A percentile compares a stretch with the other conserved stretches of the same genome.
phyloP scores from a whole-genome alignment of 1,140 invertebrate species.

The Cephus cinctus region DNA sequence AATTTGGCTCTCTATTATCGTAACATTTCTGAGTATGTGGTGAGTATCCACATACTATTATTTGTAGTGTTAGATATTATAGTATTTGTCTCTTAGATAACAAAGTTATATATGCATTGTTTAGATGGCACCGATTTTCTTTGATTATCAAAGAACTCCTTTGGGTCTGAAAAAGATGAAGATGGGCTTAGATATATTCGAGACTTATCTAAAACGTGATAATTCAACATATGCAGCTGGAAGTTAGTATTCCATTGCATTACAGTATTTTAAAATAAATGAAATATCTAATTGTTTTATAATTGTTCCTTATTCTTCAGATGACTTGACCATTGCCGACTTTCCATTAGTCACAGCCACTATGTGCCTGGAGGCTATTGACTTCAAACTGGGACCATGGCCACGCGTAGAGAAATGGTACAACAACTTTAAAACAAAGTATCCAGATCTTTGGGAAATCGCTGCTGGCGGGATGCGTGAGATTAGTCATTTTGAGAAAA shows the following conservation, averaged over 20 bases:
- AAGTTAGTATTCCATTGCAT: conserved; percentile 37
- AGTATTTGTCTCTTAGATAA: conserved; percentile 12
- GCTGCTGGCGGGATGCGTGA: conserved; percentile 66
- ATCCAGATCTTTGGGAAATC: conserved; percentile 69
- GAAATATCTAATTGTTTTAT: too few species aligned
- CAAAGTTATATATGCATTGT: conserved; percentile 19
- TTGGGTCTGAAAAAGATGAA: conserved; percentile 65
- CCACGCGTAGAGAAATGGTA: conserved; percentile 65
- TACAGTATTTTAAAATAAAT: conserved; percentile 3
- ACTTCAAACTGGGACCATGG: conserved; percentile 60
- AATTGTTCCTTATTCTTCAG: conserved; percentile 27
- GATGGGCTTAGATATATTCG: conserved; percentile 66
- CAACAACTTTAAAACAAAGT: conserved; percentile 63
- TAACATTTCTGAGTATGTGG: conserved; percentile 65
- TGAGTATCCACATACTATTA: conserved; percentile 45
- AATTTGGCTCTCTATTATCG: conserved; percentile 74
- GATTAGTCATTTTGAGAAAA: conserved; percentile 63
- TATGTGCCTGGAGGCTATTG: conserved; percentile 70
- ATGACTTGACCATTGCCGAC: conserved; percentile 73
- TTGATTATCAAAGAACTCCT: conserved; percentile 67
- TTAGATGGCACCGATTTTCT: conserved; percentile 71
- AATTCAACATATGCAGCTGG: conserved; percentile 66
- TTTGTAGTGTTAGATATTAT: conserved; percentile 6
- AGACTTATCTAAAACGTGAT: conserved; percentile 63
- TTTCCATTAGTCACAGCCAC: conserved; percentile 69